Percentiles rank a stretch among this genome's conserved stretches.
Evolutionary conservation across 2,888 invertebrate species (phyloP).

Genomic region (Ligdia adustata): DNA sequence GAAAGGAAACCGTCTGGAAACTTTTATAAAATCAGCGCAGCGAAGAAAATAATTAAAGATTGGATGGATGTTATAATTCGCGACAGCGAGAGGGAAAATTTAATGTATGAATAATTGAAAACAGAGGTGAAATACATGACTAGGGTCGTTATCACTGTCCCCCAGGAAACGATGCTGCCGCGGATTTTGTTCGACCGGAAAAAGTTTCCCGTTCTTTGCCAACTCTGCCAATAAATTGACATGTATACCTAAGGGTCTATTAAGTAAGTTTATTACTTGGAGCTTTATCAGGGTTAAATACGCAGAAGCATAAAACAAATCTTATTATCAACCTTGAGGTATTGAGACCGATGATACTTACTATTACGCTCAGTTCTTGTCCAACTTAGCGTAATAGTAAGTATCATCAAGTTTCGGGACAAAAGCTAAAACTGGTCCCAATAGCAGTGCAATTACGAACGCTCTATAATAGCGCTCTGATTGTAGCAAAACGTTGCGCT

Average conservation of each 20-base stretch:
- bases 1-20: constrained; percentile 40
- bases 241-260: constrained; percentile 47
- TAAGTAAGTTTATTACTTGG: constrained; percentile 44
- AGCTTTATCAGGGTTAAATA: constrained; percentile 4
- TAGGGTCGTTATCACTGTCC: constrained; percentile 68
- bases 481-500: constrained; percentile 34
- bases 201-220: constrained; percentile 55
- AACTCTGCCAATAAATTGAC: constrained; percentile 47
- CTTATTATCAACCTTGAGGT: no score
- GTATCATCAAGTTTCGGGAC: neutral
- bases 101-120: constrained; percentile 78
- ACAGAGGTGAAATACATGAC: constrained; percentile 71
- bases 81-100: constrained; percentile 56
- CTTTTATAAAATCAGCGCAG: constrained; percentile 46
- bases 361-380: no score
- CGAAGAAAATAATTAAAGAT: constrained; percentile 57
- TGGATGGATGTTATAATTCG: constrained; percentile 54
- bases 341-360: no score
- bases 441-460: constrained; percentile 21
- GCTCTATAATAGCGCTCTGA: constrained; percentile 28
- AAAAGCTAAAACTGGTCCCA: constrained; percentile 14
- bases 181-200: constrained; percentile 61
- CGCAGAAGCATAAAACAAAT: neutral
- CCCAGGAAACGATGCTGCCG: constrained; percentile 66
- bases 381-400: neutral